These are phyloP conservation scores for Phylloscopus trochiloides DNA, from an alignment of 2,113 vertebrate species.

Conservation along the genomic window DNA sequence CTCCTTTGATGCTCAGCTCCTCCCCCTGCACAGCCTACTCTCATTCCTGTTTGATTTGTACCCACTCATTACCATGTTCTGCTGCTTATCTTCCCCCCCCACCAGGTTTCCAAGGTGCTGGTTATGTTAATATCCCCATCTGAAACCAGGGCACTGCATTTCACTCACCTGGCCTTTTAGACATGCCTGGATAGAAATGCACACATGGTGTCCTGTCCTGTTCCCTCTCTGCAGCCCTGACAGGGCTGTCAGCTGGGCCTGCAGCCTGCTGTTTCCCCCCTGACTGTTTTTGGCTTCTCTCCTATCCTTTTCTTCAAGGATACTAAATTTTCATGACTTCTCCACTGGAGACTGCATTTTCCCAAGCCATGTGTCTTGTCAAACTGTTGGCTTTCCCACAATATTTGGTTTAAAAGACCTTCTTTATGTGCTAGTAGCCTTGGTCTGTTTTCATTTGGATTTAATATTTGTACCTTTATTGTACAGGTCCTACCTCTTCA, in stretches of 20 bases:
- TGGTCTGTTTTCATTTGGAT: background rate
- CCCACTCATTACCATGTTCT: background rate
- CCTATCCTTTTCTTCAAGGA: constrained; percentile 16
- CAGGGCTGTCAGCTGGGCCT: background rate
- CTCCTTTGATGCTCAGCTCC: background rate
- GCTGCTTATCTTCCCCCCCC: constrained; percentile 5
- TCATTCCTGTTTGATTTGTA: constrained; percentile 1
- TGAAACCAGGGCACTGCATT: constrained; percentile 21
- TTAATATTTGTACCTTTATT: background rate
- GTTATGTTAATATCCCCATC: background rate
- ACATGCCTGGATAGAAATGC: background rate
- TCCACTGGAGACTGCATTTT: background rate
- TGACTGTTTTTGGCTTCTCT: background rate
- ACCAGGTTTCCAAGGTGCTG: background rate
- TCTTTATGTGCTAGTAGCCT: background rate
- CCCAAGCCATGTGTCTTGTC: background rate
- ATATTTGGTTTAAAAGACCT: background rate
- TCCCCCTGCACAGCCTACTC: constrained; percentile 1
- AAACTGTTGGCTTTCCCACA: background rate
- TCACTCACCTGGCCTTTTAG: background rate
- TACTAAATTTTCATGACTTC: background rate
- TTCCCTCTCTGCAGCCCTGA: background rate
- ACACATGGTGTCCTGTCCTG: background rate
- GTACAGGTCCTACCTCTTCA: background rate
- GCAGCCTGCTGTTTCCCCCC: background rate